Conservation (phyloP, 2,113 vertebrate genomes). For the Myanophis thanlyinensis region DNA sequence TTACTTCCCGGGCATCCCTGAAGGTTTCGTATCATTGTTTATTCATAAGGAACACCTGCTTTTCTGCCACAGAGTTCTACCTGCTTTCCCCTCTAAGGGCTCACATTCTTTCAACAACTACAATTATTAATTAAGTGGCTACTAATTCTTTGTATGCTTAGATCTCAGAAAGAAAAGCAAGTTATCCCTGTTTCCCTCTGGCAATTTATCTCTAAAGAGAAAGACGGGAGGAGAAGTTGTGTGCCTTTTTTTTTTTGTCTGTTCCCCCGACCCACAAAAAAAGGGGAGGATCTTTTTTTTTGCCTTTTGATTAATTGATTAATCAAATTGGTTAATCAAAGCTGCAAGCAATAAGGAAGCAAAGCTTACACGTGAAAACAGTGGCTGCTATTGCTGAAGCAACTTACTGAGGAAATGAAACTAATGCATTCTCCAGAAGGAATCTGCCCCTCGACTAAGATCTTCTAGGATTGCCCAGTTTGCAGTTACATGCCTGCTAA, state of each 20-base stretch:
- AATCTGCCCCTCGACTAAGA: background rate
- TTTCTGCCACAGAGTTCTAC: background rate
- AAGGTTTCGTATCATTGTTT: background rate
- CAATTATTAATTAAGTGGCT: conserved; percentile 45
- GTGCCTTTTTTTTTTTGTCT: conserved; percentile 32
- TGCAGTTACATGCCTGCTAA: background rate
- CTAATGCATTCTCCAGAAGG: background rate
- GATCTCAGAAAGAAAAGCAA: conserved; percentile 28
- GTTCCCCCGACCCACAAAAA: background rate
- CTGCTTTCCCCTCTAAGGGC: conserved; percentile 2
- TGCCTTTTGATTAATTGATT: background rate
- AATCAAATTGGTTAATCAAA: background rate
- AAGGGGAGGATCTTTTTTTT: conserved; percentile 28
- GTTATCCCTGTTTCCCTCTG: conserved; percentile 25
- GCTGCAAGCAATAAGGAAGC: background rate
- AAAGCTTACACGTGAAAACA: background rate
- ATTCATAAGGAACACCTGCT: conserved; percentile 27
- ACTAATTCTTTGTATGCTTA: conserved; percentile 49
- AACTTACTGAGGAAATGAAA: background rate
- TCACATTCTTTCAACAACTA: conserved; percentile 44
- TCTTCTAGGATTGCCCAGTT: background rate
- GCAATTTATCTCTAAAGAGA: conserved; percentile 4
- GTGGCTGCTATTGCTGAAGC: background rate
- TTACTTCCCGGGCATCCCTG: conserved; percentile 28
- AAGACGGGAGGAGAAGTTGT: background rate